These are phyloP conservation scores for Microcebus lehilahytsara DNA, from an alignment of 2,113 vertebrate species.

Conservation along the genomic window DNA sequence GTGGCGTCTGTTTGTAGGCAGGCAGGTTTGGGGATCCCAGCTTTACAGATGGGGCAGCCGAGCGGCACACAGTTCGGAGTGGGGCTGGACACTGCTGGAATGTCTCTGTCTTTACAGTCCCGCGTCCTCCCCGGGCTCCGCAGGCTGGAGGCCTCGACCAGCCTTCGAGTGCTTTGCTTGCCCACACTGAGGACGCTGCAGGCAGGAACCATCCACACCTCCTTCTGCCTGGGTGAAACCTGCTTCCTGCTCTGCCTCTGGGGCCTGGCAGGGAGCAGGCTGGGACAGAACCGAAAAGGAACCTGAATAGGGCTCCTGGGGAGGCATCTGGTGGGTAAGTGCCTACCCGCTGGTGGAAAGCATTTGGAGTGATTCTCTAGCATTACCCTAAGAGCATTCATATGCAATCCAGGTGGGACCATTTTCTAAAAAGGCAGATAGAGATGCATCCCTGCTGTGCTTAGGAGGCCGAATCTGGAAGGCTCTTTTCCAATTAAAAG, in stretches of 20 bases:
- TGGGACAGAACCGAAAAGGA: neutral
- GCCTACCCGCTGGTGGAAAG: constrained; percentile 31
- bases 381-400: constrained; percentile 68
- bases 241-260: neutral
- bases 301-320: constrained; percentile 3
- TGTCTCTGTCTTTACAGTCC: neutral
- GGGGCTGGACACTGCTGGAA: neutral
- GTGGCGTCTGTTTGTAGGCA: neutral
- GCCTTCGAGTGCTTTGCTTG: neutral
- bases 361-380: constrained; percentile 55
- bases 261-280: neutral
- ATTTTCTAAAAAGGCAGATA: constrained; percentile 61
- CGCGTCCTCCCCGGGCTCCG: neutral
- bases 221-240: neutral
- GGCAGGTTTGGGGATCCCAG: neutral
- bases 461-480: constrained; percentile 46
- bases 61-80: neutral
- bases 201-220: neutral
- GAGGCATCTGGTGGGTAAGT: constrained; percentile 47
- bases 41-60: neutral
- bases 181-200: neutral
- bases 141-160: neutral
- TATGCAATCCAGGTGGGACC: constrained; percentile 2
- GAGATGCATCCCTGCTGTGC: constrained; percentile 58
- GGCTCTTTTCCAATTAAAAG: constrained; percentile 68